Evolutionary conservation across 2,113 vertebrate genomes (phyloP).

Genomic region (Furnarius figulus): DNA sequence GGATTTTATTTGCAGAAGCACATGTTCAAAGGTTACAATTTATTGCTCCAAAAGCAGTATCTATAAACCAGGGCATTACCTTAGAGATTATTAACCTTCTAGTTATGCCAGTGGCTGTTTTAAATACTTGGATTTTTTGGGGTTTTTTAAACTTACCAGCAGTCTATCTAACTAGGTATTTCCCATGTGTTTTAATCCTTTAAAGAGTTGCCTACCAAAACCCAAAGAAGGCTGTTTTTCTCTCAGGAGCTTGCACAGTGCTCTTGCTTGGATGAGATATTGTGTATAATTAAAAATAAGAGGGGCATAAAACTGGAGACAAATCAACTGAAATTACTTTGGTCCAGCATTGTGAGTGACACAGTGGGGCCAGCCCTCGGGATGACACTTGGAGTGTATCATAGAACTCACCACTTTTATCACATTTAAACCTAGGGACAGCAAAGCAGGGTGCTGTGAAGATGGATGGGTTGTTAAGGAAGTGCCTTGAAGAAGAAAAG

Average conservation of each 20-base stretch:
- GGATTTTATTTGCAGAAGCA: conserved; percentile 68
- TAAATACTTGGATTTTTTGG: not conserved
- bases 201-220: not conserved
- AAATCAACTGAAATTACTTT: not conserved
- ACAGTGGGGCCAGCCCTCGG: not conserved
- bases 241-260: not conserved
- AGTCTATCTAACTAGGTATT: not conserved
- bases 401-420: not conserved
- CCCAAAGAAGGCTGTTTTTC: not conserved
- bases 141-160: not conserved
- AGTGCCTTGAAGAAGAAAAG: conserved; percentile 51
- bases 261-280: not conserved
- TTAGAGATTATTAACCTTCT: conserved; percentile 62
- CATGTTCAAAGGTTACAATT: conserved; percentile 67
- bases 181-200: conserved; percentile 1
- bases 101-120: conserved; percentile 35
- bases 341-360: not conserved
- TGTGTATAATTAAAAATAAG: not conserved
- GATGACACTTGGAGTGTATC: not conserved
- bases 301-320: not conserved
- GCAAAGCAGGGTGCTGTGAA: not conserved
- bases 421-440: not conserved
- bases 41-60: conserved; percentile 67
- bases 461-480: conserved; percentile 44
- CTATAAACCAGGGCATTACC: conserved; percentile 51